phyloP scores from a whole-genome alignment of 2,888 invertebrate genomes.

The Ramazzottius varieornatus region DNA sequence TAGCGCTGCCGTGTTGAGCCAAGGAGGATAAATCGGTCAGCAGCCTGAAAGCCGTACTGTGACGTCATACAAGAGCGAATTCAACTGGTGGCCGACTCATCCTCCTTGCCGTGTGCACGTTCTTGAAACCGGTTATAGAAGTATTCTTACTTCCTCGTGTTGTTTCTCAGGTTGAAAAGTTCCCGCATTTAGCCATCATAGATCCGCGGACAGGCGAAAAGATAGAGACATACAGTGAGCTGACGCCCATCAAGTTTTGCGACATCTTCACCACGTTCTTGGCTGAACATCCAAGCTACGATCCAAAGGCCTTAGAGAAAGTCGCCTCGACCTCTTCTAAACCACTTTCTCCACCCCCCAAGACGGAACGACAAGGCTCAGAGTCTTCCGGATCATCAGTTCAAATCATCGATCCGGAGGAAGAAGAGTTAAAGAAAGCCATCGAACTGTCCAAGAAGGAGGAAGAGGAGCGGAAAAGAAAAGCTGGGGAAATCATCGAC shows the following conservation, averaged over 20 bases:
- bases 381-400: too few species aligned
- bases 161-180: not conserved
- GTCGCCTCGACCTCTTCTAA: not conserved
- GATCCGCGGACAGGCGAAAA: constrained; percentile 1
- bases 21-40: too few species aligned
- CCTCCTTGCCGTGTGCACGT: too few species aligned
- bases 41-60: too few species aligned
- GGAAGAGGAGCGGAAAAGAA: not conserved
- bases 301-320: not conserved
- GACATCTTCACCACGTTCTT: not conserved
- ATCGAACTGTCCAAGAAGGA: not conserved
- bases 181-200: not conserved
- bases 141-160: too few species aligned
- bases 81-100: too few species aligned
- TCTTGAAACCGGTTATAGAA: too few species aligned
- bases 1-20: too few species aligned
- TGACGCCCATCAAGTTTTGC: not conserved
- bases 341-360: not conserved
- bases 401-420: not conserved
- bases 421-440: not conserved
- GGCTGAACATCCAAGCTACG: not conserved
- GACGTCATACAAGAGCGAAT: too few species aligned
- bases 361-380: too few species aligned
- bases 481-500: not conserved
- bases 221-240: not conserved